A percentile compares a stretch with the other conserved stretches of the same genome.
These are phyloP conservation scores for Notothenia rossii DNA, from an alignment of 2,113 vertebrate species.

Conservation along the genomic window DNA sequence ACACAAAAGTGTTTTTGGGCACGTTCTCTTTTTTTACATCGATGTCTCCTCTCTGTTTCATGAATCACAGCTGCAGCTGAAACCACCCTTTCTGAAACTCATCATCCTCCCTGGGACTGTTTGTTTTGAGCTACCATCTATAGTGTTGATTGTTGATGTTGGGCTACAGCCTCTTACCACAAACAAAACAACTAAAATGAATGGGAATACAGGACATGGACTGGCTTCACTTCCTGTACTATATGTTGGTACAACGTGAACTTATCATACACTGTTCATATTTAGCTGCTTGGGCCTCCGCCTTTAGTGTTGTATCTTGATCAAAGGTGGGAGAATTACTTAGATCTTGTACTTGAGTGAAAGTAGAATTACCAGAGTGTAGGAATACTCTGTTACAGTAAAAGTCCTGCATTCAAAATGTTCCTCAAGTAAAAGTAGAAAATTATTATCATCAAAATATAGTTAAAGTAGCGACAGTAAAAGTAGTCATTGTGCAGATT, in stretches of 20 bases:
- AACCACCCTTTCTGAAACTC: neutral
- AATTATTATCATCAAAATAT: too few relatives aligned
- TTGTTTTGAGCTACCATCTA: neutral
- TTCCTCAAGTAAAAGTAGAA: too few relatives aligned
- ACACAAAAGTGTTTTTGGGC: slow-evolving; percentile 11
- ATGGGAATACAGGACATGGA: neutral
- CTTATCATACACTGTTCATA: neutral
- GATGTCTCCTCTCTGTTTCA: neutral
- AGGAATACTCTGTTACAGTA: too few relatives aligned
- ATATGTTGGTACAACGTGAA: neutral
- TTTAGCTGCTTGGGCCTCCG: neutral
- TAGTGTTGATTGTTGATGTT: neutral
- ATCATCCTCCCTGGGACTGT: neutral
- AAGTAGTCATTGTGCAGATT: too few relatives aligned
- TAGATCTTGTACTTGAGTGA: too few relatives aligned
- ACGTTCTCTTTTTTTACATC: neutral
- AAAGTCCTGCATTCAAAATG: too few relatives aligned
- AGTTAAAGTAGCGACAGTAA: too few relatives aligned
- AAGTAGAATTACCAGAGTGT: too few relatives aligned
- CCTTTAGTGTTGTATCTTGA: too few relatives aligned
- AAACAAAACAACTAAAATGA: neutral
- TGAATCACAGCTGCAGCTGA: neutral
- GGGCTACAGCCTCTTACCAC: neutral
- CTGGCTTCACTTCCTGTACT: neutral
- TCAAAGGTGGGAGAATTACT: too few relatives aligned